Evolutionary conservation across 2,888 invertebrate species (phyloP).

Genomic region (Pristionchus japonicus): DNA sequence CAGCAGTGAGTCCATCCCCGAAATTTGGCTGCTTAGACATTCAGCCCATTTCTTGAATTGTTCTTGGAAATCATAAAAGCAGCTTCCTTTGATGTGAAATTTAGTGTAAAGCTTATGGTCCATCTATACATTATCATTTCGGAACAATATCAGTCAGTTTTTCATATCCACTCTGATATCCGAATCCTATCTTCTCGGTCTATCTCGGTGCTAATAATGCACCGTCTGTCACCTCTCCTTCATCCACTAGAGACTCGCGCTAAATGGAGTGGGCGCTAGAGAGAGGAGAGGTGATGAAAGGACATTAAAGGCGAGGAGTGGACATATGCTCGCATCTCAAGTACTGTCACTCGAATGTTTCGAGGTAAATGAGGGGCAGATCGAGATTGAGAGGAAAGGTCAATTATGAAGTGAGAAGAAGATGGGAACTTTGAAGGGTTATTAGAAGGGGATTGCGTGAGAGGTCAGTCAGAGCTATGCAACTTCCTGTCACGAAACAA

Average conservation of each 20-base stretch:
- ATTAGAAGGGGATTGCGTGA: background rate
- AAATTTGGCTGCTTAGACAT: too few relatives aligned
- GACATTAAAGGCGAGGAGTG: constrained; percentile 6
- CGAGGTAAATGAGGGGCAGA: background rate
- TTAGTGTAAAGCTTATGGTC: too few relatives aligned
- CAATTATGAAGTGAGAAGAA: background rate
- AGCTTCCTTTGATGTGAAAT: too few relatives aligned
- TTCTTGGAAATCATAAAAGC: too few relatives aligned
- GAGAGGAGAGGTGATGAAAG: constrained; percentile 18
- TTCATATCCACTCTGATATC: background rate
- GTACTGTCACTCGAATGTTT: constrained; percentile 23
- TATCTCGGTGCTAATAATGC: background rate
- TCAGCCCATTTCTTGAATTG: too few relatives aligned
- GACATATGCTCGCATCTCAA: constrained; percentile 25
- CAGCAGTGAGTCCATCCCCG: too few relatives aligned
- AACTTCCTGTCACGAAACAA: constrained; percentile 22
- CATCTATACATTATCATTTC: too few relatives aligned
- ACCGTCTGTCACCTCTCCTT: constrained; percentile 7
- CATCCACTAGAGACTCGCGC: constrained; percentile 25
- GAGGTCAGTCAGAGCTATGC: background rate
- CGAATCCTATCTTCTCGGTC: background rate
- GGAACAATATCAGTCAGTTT: too few relatives aligned
- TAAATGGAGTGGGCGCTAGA: background rate
- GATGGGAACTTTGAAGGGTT: background rate
- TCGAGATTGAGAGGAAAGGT: background rate